These are phyloP conservation scores for Junco hyemalis DNA, from an alignment of 2,113 vertebrate genomes.

Conservation along the genomic window DNA sequence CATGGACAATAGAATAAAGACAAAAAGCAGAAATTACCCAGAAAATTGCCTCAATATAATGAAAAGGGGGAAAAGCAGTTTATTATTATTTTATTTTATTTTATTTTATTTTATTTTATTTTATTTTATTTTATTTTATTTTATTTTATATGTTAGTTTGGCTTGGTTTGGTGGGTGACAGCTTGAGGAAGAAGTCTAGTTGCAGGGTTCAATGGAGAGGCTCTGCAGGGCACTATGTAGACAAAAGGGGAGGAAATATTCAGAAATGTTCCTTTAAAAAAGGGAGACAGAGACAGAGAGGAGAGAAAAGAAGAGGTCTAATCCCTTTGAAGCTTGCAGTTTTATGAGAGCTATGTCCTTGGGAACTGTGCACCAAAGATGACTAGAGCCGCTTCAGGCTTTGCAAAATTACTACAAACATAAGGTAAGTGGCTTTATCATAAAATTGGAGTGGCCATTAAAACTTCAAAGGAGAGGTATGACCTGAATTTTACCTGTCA, in stretches of 20 bases:
- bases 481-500: slow-evolving; percentile 65
- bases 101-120: not conserved
- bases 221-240: not conserved
- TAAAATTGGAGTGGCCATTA: slow-evolving; percentile 60
- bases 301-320: slow-evolving; percentile 44
- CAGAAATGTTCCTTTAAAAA: not conserved
- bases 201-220: not conserved
- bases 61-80: not conserved
- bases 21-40: slow-evolving; percentile 39
- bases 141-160: not conserved
- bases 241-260: not conserved
- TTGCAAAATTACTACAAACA: slow-evolving; percentile 69
- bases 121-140: not conserved
- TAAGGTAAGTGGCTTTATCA: slow-evolving; percentile 65
- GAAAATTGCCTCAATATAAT: slow-evolving; percentile 22
- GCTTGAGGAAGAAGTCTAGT: not conserved
- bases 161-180: not conserved
- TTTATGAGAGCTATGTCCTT: slow-evolving; percentile 67
- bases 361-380: slow-evolving; percentile 49
- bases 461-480: slow-evolving; percentile 63
- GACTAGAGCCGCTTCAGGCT: slow-evolving; percentile 52
- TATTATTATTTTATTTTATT: not conserved
- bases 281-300: not conserved
- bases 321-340: slow-evolving; percentile 65
- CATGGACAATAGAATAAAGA: slow-evolving; percentile 47